phyloP scores from a whole-genome alignment of 1,140 invertebrate species.

The Tribolium madens region DNA sequence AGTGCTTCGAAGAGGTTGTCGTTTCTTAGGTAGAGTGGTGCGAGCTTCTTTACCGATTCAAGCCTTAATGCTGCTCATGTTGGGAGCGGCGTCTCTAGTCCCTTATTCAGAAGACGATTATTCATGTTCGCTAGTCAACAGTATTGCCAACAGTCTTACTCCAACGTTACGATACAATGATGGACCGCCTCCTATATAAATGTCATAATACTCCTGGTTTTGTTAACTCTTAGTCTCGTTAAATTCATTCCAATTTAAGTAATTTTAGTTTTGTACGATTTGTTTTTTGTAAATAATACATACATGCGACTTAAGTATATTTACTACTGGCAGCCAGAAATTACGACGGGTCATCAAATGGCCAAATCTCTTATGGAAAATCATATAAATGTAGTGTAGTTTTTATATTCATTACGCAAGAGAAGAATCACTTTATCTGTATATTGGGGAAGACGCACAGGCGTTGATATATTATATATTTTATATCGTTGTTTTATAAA shows the following conservation, averaged over 20 bases:
- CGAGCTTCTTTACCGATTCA: conserved; percentile 92
- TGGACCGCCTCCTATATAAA: conserved; percentile 88
- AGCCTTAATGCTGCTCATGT: conserved; percentile 86
- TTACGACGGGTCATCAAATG: conserved; percentile 36
- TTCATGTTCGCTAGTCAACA: conserved; percentile 85
- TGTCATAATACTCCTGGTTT: conserved; percentile 30
- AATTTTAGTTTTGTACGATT: conserved; percentile 36
- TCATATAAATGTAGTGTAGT: conserved; percentile 43
- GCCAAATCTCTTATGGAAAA: conserved; percentile 32
- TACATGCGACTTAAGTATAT: conserved; percentile 47
- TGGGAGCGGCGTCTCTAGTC: conserved; percentile 89
- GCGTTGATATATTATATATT: conserved; percentile 60
- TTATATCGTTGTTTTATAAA: conserved; percentile 62
- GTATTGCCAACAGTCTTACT: conserved; percentile 82
- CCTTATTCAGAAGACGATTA: conserved; percentile 88
- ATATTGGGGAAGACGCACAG: conserved; percentile 62
- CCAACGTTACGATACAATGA: conserved; percentile 89
- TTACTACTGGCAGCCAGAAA: conserved; percentile 17
- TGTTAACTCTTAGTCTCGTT: conserved; percentile 36
- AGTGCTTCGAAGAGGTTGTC: conserved; percentile 78
- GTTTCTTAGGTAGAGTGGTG: conserved; percentile 88
- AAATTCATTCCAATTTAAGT: conserved; percentile 59
- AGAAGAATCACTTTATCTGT: conserved; percentile 58
- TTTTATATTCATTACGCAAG: conserved; percentile 53
- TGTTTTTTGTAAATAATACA: conserved; percentile 55